These are phyloP conservation scores for Temnothorax longispinosus DNA, from an alignment of 1,140 invertebrate genomes.

Conservation along the genomic window DNA sequence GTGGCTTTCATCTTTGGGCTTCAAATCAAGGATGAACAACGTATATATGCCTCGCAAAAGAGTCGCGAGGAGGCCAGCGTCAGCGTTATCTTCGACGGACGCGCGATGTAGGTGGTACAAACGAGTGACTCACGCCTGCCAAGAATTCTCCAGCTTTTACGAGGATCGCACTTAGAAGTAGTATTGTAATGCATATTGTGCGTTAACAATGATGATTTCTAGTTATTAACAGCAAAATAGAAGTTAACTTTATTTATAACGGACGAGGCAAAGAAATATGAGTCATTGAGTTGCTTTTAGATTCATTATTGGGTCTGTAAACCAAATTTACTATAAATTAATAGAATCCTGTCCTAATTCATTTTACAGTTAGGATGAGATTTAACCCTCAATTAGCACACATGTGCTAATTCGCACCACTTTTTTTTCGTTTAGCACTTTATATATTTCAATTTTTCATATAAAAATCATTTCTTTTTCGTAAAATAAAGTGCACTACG, in stretches of 20 bases:
- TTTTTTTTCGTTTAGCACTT: too few relatives aligned
- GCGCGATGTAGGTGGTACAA: slow-evolving; percentile 49
- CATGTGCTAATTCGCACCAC: too few relatives aligned
- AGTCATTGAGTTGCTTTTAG: background rate
- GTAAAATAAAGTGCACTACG: too few relatives aligned
- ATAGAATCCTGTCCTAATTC: background rate
- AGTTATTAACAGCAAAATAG: background rate
- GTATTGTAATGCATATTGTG: background rate
- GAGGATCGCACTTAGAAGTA: background rate
- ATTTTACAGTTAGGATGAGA: background rate
- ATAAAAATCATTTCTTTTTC: too few relatives aligned
- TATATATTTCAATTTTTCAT: too few relatives aligned
- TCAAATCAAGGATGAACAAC: slow-evolving; percentile 48
- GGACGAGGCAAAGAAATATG: background rate
- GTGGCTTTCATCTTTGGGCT: slow-evolving; percentile 60
- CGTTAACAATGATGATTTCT: background rate
- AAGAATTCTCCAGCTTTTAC: slow-evolving; percentile 9
- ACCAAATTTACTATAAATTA: background rate
- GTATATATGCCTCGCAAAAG: background rate
- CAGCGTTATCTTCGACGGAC: slow-evolving; percentile 24
- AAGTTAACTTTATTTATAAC: background rate
- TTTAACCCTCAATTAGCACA: background rate
- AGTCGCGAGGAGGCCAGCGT: background rate
- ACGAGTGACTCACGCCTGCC: slow-evolving; percentile 27
- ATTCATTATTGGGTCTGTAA: background rate